Evolutionary conservation across 2,113 vertebrate species (phyloP), one percentile per base, ranked within the genome.

Genomic region (Vireo altiloquus): DNA sequence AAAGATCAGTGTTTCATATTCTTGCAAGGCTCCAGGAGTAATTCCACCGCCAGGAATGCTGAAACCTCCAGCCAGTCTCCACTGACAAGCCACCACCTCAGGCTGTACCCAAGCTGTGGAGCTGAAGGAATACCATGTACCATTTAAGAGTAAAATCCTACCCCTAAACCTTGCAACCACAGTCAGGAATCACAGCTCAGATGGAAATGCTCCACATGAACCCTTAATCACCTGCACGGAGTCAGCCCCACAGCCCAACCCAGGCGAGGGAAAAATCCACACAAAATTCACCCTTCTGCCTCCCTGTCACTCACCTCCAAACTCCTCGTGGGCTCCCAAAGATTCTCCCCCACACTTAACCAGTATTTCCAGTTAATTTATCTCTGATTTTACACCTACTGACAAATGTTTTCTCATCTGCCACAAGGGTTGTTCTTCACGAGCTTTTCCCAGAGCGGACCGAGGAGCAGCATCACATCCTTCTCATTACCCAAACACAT

Each of bases 151-250:
- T 25, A 7, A 59, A 82, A 70, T 28, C 17, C 59, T 14, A 7
- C 10, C 27, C 63, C 25, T 7, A 13, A 56, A 22, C 9, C 4
- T 8, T 33, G 7, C 24, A 57, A 3, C 11, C 20, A 33, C 8
- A 31, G 2, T 3, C 19, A 61, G 11, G 10, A 65, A 19, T 25
- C 28, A 9, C 2, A 35, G 22, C 4, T 5, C 6, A 39, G 33
- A 3, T 9, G 15, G 30, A 83, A 81, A 27, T 1, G 37, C 13
- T 49, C 40, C 22, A 0, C 0, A 63, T 60, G 28, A 66, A 2
- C 42, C 20, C n/a, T 19, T 3, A 0, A 2, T 12, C 47, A 24
- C 6, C 63, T 22, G 27, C 46, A 21, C 0, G 11, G 75, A 61
- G 35, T 4, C 27, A 76, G 46, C 31, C 57, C 53, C 68, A 49